A percentile compares a stretch with the other conserved stretches of the same genome.
Conservation (phyloP, 2,888 invertebrate species). For the Archips crataeganus region DNA sequence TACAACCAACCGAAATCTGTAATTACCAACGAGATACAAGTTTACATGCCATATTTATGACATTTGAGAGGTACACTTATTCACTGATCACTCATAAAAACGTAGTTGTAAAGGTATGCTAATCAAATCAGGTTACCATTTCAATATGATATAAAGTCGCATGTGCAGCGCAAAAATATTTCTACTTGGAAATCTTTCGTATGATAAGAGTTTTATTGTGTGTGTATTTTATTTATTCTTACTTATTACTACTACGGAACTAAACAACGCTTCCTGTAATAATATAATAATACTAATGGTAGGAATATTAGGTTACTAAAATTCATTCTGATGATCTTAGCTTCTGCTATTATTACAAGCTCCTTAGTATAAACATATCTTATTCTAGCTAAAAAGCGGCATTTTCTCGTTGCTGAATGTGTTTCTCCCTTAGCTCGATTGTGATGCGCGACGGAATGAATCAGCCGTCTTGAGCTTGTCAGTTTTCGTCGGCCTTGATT, state of each 20-base stretch:
- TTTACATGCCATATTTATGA: slow-evolving; percentile 20
- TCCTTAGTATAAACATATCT: background rate
- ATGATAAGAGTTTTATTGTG: background rate
- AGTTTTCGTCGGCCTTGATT: too few species aligned
- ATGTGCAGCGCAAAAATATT: background rate
- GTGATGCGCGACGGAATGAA: too few species aligned
- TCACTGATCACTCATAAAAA: slow-evolving; percentile 11
- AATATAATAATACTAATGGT: too few species aligned
- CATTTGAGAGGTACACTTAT: slow-evolving; percentile 8
- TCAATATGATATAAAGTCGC: slow-evolving; percentile 3
- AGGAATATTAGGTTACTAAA: background rate
- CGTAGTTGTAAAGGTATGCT: background rate
- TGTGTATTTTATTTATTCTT: background rate
- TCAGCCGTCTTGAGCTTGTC: too few species aligned
- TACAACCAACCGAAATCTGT: slow-evolving; percentile 16
- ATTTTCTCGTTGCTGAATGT: background rate
- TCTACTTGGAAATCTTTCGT: background rate
- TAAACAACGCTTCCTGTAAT: too few species aligned
- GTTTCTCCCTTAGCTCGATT: background rate
- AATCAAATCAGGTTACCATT: slow-evolving; percentile 16
- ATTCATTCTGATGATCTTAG: background rate
- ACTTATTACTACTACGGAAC: too few species aligned
- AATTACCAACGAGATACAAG: slow-evolving; percentile 27
- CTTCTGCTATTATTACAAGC: background rate
- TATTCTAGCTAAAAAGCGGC: background rate